Evolutionary conservation across 2,888 invertebrate species (phyloP).

Genomic region (Hydraecia micacea): DNA sequence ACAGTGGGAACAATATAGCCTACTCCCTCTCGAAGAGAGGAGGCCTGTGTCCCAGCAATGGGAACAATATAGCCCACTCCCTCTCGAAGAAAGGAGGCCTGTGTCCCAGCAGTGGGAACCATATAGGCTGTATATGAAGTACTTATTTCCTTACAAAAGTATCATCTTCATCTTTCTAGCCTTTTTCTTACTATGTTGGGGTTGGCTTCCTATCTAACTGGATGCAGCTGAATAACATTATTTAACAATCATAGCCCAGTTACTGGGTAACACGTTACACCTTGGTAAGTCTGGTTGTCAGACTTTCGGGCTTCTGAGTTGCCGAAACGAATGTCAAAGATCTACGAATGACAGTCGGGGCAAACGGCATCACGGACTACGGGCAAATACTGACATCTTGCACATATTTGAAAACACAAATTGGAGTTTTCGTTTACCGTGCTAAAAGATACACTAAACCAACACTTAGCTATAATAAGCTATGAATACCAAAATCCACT

Average conservation of each 20-base stretch:
- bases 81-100: no score
- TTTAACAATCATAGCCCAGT: background rate
- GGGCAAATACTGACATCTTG: background rate
- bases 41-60: no score
- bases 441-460: background rate
- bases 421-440: background rate
- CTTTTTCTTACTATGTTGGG: background rate
- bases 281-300: no score
- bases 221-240: background rate
- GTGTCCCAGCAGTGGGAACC: no score
- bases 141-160: no score
- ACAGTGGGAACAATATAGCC: no score
- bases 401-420: background rate
- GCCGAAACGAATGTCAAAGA: background rate
- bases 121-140: no score
- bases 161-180: background rate
- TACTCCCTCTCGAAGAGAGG: no score
- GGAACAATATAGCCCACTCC: no score
- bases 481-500: conserved; percentile 2
- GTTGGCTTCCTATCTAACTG: background rate
- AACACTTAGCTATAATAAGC: background rate
- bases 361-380: background rate
- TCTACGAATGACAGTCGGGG: background rate
- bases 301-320: background rate
- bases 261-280: background rate